phyloP scores from a whole-genome alignment of 2,888 invertebrate genomes.

The Minunthozetes semirufus region DNA sequence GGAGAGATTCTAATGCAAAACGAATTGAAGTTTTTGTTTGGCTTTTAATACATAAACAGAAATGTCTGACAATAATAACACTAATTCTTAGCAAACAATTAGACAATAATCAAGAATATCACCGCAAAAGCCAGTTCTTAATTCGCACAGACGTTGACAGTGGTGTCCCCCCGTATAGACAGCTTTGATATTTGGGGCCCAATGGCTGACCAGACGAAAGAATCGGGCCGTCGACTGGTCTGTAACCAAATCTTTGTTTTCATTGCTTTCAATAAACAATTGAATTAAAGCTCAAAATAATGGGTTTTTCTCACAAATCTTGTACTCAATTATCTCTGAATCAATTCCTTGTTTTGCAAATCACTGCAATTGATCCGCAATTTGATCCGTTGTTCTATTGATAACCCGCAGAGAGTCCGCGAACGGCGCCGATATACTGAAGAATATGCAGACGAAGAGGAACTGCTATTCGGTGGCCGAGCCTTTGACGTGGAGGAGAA shows the following conservation, averaged over 20 bases:
- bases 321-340: neutral
- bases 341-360: neutral
- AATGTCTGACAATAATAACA: slow-evolving; percentile 5
- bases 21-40: neutral
- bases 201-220: neutral
- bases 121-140: neutral
- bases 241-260: neutral
- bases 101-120: neutral
- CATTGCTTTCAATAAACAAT: neutral
- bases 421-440: slow-evolving; percentile 87
- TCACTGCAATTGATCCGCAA: neutral
- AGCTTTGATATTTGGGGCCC: neutral
- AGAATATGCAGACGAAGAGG: slow-evolving; percentile 82
- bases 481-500: slow-evolving; percentile 88
- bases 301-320: too few species aligned
- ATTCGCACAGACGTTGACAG: too few species aligned
- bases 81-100: neutral
- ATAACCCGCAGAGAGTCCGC: slow-evolving; percentile 35
- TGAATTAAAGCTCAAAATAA: too few species aligned
- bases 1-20: neutral
- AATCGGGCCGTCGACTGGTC: slow-evolving; percentile 21
- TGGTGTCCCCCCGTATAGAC: too few species aligned
- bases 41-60: neutral
- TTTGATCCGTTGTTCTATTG: neutral
- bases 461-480: slow-evolving; percentile 68